Base-by-base conservation (phyloP, 64 coral and sea anemone species). In the Montipora sp. region DNA sequence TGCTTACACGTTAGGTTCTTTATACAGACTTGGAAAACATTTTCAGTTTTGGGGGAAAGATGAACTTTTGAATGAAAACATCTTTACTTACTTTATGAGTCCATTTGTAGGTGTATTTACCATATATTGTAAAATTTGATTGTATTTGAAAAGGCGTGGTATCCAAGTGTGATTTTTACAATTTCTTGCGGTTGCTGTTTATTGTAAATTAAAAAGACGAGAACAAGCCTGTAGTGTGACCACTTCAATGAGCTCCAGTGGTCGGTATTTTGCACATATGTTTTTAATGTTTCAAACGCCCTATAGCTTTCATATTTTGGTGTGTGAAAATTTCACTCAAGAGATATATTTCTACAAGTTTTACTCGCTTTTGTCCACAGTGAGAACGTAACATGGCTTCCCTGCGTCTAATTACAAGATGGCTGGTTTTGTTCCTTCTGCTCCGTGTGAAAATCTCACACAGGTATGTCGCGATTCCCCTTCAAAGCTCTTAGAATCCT, bases 401-500 rank as follows among this genome's bases (percentile, higher is more conserved):
- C 16, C 45, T 47, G 12, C 47, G 4, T 49, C 16, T 77, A 3
- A 13, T 49, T 45, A n/a, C 81, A 84, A 84, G 59, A 84, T 63
- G 81, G 61, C 46, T 84, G 8, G 8, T 84, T 15, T 20, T 70
- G 45, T 69, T 84, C 20, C 60, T 84, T 84, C 24, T 84, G 61
- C 59, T 69, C 5, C 81, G 60, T 19, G 19, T 84, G 59, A 68
- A 70, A 69, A 49, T n/a, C 19, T 49, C 81, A 8, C 59, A 18
- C 18, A 48, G 81, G 81, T 84, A 84, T 4, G 43, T 20, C 18
- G 3, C 44, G 3, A 16, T 63, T 63, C 14, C 8, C 3, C n/a
- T 60, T 45, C 15, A 12, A 7, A 63, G 60, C 13, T 63, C 8
- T 63, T 1, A 55, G 51, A 55, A 55, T 10, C 51, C 51, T 36